These are phyloP conservation scores for Azemiops feae DNA, from an alignment of 2,113 vertebrate species.

Conservation along the genomic window DNA sequence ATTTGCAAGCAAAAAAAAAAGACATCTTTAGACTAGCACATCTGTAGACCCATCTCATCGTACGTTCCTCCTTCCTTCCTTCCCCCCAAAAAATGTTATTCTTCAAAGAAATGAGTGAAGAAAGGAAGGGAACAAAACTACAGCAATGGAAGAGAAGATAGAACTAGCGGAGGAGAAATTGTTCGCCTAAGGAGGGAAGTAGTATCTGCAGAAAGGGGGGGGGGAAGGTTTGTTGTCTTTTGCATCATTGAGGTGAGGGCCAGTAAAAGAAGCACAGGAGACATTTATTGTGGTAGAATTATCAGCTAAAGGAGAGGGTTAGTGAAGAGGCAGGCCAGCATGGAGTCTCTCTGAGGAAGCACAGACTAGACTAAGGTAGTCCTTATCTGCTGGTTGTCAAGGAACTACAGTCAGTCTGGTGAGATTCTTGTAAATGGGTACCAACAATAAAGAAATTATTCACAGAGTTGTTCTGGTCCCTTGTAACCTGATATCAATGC, in stretches of 20 bases:
- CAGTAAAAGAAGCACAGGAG: neutral
- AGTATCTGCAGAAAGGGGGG: neutral
- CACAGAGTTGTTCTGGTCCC: too few relatives aligned
- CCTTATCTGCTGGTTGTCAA: too few relatives aligned
- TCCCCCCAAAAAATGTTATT: too few relatives aligned
- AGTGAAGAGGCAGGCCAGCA: neutral
- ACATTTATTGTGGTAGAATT: neutral
- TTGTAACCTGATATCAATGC: neutral
- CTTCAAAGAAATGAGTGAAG: neutral
- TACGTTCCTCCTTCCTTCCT: neutral
- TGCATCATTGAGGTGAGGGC: neutral
- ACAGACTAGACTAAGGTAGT: neutral
- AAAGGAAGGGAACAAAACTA: neutral
- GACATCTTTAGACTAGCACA: neutral
- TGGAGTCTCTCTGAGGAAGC: neutral
- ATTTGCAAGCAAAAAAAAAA: neutral
- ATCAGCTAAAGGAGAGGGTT: neutral
- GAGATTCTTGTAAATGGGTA: neutral
- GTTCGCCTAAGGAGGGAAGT: neutral
- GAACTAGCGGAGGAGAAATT: neutral
- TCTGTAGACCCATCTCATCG: neutral
- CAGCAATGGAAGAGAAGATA: neutral
- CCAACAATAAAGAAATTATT: neutral
- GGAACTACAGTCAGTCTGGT: too few relatives aligned
- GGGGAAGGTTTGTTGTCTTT: neutral